A percentile compares a stretch with the other conserved stretches of the same genome.
These are phyloP conservation scores for Nipponia nippon DNA, from an alignment of 2,113 vertebrate species.

Conservation along the genomic window DNA sequence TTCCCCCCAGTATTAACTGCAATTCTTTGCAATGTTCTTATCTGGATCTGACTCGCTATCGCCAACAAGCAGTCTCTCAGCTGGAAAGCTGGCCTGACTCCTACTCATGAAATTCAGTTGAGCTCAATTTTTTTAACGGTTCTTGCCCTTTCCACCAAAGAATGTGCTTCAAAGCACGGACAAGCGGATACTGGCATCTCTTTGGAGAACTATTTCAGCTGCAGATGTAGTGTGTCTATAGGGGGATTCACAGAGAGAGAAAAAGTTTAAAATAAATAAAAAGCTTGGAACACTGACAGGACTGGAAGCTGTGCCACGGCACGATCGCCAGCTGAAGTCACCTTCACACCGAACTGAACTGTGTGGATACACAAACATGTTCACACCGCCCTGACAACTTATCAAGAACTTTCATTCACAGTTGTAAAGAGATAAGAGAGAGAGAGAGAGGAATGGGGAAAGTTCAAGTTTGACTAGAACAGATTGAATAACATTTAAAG, in stretches of 20 bases:
- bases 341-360: accelerated
- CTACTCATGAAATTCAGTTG: background rate
- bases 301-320: background rate
- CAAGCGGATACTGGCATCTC: background rate
- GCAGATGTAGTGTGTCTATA: background rate
- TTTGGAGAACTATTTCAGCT: background rate
- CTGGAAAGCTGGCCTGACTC: background rate
- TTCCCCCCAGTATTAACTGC: no score
- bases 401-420: background rate
- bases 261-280: background rate
- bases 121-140: background rate
- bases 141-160: background rate
- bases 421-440: background rate
- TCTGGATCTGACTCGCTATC: background rate
- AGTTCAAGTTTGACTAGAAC: background rate
- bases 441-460: background rate
- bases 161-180: accelerated
- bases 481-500: accelerated
- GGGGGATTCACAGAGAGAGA: background rate
- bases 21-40: background rate
- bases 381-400: background rate
- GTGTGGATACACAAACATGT: background rate
- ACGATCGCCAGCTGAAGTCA: background rate
- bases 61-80: background rate
- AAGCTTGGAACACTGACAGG: accelerated